phyloP scores from a whole-genome alignment of 92 coral and sea anemone genomes.

The Parazoanthus darwini region DNA sequence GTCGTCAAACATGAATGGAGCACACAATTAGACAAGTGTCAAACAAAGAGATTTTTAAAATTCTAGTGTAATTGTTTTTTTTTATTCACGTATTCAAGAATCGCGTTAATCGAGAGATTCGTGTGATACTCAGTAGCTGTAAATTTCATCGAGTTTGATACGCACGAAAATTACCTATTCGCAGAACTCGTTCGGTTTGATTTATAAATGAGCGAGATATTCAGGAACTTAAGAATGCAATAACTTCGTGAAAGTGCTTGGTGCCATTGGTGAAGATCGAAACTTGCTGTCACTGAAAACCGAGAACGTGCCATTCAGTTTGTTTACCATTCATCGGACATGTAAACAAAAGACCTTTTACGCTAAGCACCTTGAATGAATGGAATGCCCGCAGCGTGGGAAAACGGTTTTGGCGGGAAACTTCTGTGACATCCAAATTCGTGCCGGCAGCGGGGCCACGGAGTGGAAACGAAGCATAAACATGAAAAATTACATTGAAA shows the following conservation, averaged over 20 bases:
- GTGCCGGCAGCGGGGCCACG: background rate
- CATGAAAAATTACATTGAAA: background rate
- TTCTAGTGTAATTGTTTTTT: conserved; percentile 40
- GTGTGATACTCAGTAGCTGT: background rate
- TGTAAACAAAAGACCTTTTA: conserved; percentile 39
- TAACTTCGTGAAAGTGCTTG: background rate
- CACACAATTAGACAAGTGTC: conserved; percentile 40
- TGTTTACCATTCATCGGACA: conserved; percentile 33
- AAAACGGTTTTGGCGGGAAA: conserved; percentile 40
- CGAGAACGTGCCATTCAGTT: conserved; percentile 27
- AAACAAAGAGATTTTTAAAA: conserved; percentile 42
- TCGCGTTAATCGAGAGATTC: background rate
- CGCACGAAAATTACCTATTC: background rate
- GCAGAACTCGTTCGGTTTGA: background rate
- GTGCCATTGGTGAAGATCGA: background rate
- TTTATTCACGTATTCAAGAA: conserved; percentile 17
- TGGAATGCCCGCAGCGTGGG: conserved; percentile 42
- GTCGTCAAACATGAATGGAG: conserved; percentile 25
- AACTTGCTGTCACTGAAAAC: conserved; percentile 24
- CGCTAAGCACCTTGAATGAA: conserved; percentile 35
- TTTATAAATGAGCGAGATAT: background rate
- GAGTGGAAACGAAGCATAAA: background rate
- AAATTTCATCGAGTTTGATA: background rate
- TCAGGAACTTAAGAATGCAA: background rate
- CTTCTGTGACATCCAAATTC: no score